Conservation (phyloP, 2,888 invertebrate species). For the Zootermopsis nevadensis region DNA sequence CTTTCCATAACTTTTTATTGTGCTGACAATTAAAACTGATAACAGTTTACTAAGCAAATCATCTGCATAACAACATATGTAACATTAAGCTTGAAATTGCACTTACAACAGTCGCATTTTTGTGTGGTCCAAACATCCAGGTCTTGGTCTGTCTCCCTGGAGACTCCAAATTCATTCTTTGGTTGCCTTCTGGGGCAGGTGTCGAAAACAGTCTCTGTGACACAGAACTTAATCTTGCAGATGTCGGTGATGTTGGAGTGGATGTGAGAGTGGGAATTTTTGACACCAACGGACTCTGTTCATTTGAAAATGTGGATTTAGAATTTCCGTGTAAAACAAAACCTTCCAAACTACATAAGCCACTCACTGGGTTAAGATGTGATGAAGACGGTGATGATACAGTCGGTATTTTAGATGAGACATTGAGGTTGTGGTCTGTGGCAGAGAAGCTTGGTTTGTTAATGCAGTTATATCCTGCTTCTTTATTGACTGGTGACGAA, state of each 20-base stretch:
- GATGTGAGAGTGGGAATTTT: slow-evolving; percentile 43
- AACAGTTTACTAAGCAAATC: too few relatives aligned
- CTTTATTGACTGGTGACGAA: not conserved
- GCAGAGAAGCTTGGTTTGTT: not conserved
- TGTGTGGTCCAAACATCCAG: slow-evolving; percentile 69
- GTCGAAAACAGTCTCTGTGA: not conserved
- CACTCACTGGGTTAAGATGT: not conserved
- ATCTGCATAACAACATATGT: too few relatives aligned
- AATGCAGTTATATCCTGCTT: slow-evolving; percentile 1
- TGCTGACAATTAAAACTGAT: too few relatives aligned
- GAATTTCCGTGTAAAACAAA: not conserved
- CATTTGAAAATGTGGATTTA: not conserved
- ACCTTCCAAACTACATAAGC: not conserved
- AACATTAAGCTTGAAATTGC: not conserved
- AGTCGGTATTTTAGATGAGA: slow-evolving; percentile 17
- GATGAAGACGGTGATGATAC: slow-evolving; percentile 9
- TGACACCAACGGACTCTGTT: slow-evolving; percentile 21
- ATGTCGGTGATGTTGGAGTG: slow-evolving; percentile 27
- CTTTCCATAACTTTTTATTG: too few relatives aligned
- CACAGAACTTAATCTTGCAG: not conserved
- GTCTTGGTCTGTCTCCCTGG: slow-evolving; percentile 49
- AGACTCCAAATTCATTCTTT: not conserved
- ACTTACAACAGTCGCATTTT: slow-evolving; percentile 66
- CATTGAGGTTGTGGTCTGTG: slow-evolving; percentile 30
- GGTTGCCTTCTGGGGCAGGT: not conserved